Base-by-base conservation (phyloP, 2,113 vertebrate genomes). In the Eolophus roseicapilla region DNA sequence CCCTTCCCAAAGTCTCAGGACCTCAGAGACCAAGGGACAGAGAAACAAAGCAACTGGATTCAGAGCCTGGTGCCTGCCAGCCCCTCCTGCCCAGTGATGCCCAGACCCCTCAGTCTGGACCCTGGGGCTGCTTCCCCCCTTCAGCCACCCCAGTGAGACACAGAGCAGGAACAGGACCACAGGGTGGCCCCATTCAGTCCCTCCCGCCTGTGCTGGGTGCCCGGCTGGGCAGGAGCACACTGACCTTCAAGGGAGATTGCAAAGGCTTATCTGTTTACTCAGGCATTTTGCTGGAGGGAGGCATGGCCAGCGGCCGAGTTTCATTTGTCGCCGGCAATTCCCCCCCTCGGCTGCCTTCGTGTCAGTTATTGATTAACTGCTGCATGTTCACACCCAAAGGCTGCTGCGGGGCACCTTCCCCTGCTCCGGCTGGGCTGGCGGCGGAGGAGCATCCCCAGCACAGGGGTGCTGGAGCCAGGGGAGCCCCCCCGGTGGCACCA, bases 201-300 rank as follows among this genome's bases (percentile, higher is more conserved):
- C 60, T 77, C 52, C 88, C 4, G 1, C 18, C 37, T 15, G 5
- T 2, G n/a, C 13, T 28, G 39, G 52, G 65, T 7, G 27, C 47
- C 65, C 11, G 19, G 84, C 65, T 4, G 2, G 78, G 55, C 82
- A 24, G 79, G 60, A 89, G 84, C 84, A 25, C 7, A 10, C 82
- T 93, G 97, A 97, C 97, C 96, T 97, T 95, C 96, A 93, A 81
- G 93, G 76, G 69, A 93, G 92, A 89, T 57, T 97, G 93, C 90
- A 75, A 37, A 84, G 80, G 76, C 93, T 95, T 93, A 94, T 96
- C 95, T 97, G 76, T 96, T 94, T 86, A 53, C 95, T 92, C 94
- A 97, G 90, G 82, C 94, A 59, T 55, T 91, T 84, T 84, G 96
- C 93, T 95, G 82, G 46, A 69, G 92, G 94, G 94, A 96, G 93